Percentiles rank a stretch among this genome's conserved stretches.
Evolutionary conservation across 1,140 invertebrate genomes (phyloP).

Genomic region (Dermatophagoides farinae): DNA sequence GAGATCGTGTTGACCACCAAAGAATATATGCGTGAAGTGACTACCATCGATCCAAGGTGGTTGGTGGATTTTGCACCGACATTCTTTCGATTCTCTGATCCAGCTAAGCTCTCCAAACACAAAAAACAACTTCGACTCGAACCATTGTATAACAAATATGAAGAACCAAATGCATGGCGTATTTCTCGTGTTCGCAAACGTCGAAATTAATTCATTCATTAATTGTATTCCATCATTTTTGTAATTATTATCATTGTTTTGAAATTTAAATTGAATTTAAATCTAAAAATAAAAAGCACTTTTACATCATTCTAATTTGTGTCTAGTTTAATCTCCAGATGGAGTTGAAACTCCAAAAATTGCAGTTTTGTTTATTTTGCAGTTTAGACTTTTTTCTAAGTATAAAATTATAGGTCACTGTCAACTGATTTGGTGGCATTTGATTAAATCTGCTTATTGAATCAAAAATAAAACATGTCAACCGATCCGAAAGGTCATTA

Average conservation of each 20-base stretch:
- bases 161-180: constrained; percentile 96
- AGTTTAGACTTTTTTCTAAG: no score
- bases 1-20: constrained; percentile 97
- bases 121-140: constrained; percentile 98
- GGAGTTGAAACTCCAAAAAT: no score
- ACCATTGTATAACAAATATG: constrained; percentile 96
- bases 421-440: no score
- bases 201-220: constrained; percentile 42
- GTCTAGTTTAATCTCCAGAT: no score
- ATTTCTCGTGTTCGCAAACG: constrained; percentile 78
- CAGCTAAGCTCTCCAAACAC: constrained; percentile 93
- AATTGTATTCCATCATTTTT: no score
- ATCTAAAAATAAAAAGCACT: no score
- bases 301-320: no score
- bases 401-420: no score
- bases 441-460: no score
- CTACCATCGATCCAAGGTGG: constrained; percentile 97
- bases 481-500: constrained; percentile 10
- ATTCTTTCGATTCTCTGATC: constrained; percentile 98
- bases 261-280: no score
- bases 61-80: constrained; percentile 95
- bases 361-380: no score
- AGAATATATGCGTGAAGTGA: constrained; percentile 98
- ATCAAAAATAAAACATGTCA: neutral
- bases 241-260: no score